Conservation (phyloP, 2,113 vertebrate genomes). For the Blennius ocellaris region DNA sequence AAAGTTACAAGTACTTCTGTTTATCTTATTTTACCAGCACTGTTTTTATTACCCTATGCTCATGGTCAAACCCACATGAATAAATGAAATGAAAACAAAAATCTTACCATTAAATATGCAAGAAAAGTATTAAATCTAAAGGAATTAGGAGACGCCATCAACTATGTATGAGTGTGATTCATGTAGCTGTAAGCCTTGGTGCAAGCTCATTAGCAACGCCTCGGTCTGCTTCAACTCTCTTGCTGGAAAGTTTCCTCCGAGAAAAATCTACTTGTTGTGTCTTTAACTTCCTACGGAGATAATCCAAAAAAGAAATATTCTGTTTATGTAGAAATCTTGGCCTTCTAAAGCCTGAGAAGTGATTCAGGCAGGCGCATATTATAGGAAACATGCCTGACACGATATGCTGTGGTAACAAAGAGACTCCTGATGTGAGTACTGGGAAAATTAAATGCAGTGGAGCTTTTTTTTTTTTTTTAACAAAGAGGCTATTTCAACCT, state of each 20-base stretch:
- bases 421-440: too few relatives aligned
- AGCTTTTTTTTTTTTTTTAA: too few relatives aligned
- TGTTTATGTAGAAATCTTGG: not conserved
- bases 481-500: too few relatives aligned
- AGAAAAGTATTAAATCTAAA: not conserved
- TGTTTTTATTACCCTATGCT: not conserved
- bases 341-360: not conserved
- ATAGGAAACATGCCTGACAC: too few relatives aligned
- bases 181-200: constrained; percentile 7
- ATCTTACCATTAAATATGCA: not conserved
- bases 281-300: not conserved
- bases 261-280: not conserved
- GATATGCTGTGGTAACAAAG: too few relatives aligned
- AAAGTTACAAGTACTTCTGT: not conserved
- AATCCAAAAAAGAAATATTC: not conserved
- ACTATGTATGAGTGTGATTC: constrained; percentile 12
- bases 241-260: constrained; percentile 16
- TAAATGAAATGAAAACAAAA: not conserved
- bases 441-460: too few relatives aligned
- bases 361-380: not conserved
- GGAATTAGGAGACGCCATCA: not conserved
- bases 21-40: not conserved
- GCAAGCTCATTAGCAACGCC: constrained; percentile 43
- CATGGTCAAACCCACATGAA: not conserved
- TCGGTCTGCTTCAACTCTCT: constrained; percentile 4